These are phyloP conservation scores for Tenualosa thibaudeaui DNA, from an alignment of 2,797 vertebrate genomes.

Conservation along the genomic window DNA sequence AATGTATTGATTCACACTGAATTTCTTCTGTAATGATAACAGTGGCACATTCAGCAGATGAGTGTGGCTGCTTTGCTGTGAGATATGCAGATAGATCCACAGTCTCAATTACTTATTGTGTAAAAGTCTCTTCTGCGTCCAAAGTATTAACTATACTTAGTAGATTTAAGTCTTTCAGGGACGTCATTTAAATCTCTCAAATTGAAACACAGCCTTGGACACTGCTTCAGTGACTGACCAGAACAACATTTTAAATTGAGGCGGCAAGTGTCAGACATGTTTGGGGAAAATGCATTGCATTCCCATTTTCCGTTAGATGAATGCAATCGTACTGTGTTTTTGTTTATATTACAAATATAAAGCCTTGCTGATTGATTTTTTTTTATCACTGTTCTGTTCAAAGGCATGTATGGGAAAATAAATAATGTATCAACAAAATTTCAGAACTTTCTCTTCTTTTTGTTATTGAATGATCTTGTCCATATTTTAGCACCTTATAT, in stretches of 20 bases:
- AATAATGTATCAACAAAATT: background rate
- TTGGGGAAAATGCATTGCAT: background rate
- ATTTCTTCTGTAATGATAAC: background rate
- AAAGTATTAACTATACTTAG: background rate
- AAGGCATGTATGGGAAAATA: slow-evolving; percentile 15
- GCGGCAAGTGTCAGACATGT: background rate
- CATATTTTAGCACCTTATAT: too few species aligned
- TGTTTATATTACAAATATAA: background rate
- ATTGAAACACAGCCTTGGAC: background rate
- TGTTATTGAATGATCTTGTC: background rate
- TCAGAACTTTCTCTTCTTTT: background rate
- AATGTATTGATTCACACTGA: too few species aligned
- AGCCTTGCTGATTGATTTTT: background rate
- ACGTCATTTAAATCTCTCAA: background rate
- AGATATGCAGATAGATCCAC: background rate
- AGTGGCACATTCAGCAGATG: background rate
- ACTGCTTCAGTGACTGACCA: background rate
- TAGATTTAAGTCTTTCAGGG: background rate
- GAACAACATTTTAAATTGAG: background rate
- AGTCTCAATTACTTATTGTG: background rate
- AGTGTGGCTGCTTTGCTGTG: background rate
- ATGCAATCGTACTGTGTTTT: background rate
- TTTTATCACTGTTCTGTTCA: slow-evolving; percentile 2
- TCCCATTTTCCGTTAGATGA: background rate
- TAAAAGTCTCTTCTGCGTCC: background rate